phyloP scores from a whole-genome alignment of 1,140 invertebrate genomes.

The Antheraea mylitta region DNA sequence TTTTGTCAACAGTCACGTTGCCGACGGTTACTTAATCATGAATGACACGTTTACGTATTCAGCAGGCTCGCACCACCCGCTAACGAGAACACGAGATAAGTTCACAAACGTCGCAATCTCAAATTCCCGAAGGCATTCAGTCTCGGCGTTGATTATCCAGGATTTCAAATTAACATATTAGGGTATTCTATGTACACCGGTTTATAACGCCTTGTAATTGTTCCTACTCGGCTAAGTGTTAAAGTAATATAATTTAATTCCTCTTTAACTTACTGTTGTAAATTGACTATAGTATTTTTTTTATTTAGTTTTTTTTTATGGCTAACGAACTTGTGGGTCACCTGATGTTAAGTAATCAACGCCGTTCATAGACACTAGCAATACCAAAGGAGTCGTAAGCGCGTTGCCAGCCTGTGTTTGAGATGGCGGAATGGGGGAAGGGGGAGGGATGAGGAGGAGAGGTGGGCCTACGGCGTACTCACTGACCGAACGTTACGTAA shows the following conservation, averaged over 20 bases:
- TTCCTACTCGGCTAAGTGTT: background rate
- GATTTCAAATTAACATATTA: slow-evolving; percentile 66
- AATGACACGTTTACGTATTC: slow-evolving; percentile 73
- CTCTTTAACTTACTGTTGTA: background rate
- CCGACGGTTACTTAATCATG: slow-evolving; percentile 60
- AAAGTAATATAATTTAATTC: background rate
- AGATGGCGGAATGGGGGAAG: too few relatives aligned
- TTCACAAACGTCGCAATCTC: slow-evolving; percentile 66
- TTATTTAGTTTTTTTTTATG: too few relatives aligned
- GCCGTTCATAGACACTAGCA: too few relatives aligned
- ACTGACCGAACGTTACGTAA: too few relatives aligned
- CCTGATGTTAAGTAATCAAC: too few relatives aligned
- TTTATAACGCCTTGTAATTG: background rate
- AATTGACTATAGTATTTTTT: too few relatives aligned
- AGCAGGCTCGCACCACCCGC: slow-evolving; percentile 48
- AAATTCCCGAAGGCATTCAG: slow-evolving; percentile 58
- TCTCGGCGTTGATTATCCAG: slow-evolving; percentile 64
- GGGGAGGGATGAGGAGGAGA: too few relatives aligned
- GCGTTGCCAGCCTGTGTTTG: too few relatives aligned
- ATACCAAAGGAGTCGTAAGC: too few relatives aligned
- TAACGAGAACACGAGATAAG: slow-evolving; percentile 73
- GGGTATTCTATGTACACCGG: slow-evolving; percentile 35
- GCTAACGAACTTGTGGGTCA: too few relatives aligned
- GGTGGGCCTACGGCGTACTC: too few relatives aligned
- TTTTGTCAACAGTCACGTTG: slow-evolving; percentile 57